Base-by-base conservation (phyloP, 2,797 vertebrate genomes). In the Rousettus madagascariensis region DNA sequence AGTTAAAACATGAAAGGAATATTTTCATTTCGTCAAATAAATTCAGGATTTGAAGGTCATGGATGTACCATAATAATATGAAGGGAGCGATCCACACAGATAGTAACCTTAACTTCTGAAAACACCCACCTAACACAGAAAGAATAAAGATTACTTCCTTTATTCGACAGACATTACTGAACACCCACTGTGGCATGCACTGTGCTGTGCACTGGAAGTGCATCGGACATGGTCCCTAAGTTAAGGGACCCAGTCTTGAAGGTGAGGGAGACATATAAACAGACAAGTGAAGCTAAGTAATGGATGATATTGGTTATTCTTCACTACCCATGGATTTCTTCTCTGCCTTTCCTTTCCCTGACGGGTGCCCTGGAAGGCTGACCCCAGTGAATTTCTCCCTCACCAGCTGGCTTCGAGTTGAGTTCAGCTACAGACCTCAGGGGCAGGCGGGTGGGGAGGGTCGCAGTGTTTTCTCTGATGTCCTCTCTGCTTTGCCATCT, bases 21-120 rank as follows among this genome's bases (percentile, higher is more conserved):
- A 20, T 51, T 95, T 97, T 94, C 30, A 51, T 86, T 93, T 83
- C 91, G 43, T 94, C 53, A 83, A 74, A 66, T 83, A 71, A 94
- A 84, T 26, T 12, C n/a, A 65, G 69, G 38, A 30, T 59, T 86
- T 89, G 61, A 94, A 77, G 38, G 26, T 57, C 55, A 4, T 61
- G 17, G 38, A 9, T 49, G 5, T 75, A 41, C 24, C 28, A n/a
- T 82, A 85, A 49, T 68, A 83, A 75, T 41, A 86, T 5, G 26
- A 89, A 89, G 20, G 12, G 28, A 95, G 53, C 4, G n/a, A 12
- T 28, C 22, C n/a, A 19, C n/a, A 71, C 10, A 43, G 33, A 59
- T 7, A 19, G 26, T 63, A 49, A 30, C 12, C 13, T 41, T 8
- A 57, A 30, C 43, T 79, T 86, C 22, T 94, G 11, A 83, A 89